Percentiles rank a stretch among this genome's conserved stretches.
These are phyloP conservation scores for Agapornis canus DNA, from an alignment of 2,797 vertebrate species.

Conservation along the genomic window DNA sequence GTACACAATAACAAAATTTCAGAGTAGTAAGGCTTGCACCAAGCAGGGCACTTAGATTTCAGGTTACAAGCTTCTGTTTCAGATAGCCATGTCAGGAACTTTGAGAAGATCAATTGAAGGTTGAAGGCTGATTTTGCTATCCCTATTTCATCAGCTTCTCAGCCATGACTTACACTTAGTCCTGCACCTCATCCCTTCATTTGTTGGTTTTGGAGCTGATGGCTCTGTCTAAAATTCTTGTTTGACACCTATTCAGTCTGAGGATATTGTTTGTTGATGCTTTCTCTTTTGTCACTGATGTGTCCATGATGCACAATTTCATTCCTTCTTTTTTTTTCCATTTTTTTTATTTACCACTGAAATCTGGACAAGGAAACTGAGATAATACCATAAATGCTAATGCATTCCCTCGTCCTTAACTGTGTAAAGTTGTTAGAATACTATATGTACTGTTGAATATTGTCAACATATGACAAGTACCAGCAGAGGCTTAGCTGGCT, in stretches of 20 bases:
- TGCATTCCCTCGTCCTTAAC: background rate
- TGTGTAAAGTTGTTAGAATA: background rate
- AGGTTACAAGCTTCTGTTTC: background rate
- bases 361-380: background rate
- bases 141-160: constrained; percentile 6
- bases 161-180: background rate
- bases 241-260: constrained; percentile 40
- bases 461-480: constrained; percentile 14
- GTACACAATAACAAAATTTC: background rate
- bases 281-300: constrained; percentile 39
- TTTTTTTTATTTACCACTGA: background rate
- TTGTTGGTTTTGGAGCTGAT: background rate
- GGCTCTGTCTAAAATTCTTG: constrained; percentile 14
- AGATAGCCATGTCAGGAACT: background rate
- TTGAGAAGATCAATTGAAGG: background rate
- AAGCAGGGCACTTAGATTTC: background rate
- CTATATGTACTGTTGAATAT: background rate
- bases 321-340: background rate
- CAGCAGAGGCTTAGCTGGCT: constrained; percentile 16
- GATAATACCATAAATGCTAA: background rate
- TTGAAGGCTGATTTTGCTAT: constrained; percentile 9
- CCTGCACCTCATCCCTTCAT: constrained; percentile 18
- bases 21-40: background rate
- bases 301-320: background rate
- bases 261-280: constrained; percentile 35